Evolutionary conservation across 2,888 invertebrate genomes (phyloP).

Genomic region (Lacanobia oleracea): DNA sequence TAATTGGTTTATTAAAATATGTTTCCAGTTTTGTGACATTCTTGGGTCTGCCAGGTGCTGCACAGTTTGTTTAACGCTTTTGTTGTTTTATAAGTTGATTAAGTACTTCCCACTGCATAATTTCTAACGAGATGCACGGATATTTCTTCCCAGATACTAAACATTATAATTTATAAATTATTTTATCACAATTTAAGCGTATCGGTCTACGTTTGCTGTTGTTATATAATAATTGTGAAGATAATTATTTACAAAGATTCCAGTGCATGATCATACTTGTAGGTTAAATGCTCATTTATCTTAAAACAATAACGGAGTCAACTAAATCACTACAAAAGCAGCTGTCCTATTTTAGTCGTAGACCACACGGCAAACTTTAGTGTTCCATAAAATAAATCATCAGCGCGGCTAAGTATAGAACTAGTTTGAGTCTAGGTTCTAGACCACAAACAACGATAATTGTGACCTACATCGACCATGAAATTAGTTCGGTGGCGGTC

Average conservation of each 20-base stretch:
- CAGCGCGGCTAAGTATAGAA: constrained; percentile 39
- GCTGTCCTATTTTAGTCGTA: constrained; percentile 32
- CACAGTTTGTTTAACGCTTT: constrained; percentile 13
- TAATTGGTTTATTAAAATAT: constrained; percentile 35
- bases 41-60: constrained; percentile 27
- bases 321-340: constrained; percentile 42
- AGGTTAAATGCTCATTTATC: constrained; percentile 4
- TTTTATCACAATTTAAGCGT: not conserved
- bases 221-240: not conserved
- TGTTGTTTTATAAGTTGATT: not conserved
- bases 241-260: not conserved
- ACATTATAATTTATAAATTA: not conserved
- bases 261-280: not conserved
- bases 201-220: not conserved
- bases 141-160: not conserved
- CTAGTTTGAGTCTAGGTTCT: constrained; percentile 44
- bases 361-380: constrained; percentile 54
- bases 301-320: constrained; percentile 20
- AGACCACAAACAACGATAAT: constrained; percentile 53
- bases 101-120: not conserved
- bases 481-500: constrained; percentile 44
- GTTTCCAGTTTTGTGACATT: constrained; percentile 39
- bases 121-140: not conserved
- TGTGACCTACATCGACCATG: constrained; percentile 62
- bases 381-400: constrained; percentile 58